phyloP scores from a whole-genome alignment of 2,113 vertebrate genomes.

The Barbus barbus region DNA sequence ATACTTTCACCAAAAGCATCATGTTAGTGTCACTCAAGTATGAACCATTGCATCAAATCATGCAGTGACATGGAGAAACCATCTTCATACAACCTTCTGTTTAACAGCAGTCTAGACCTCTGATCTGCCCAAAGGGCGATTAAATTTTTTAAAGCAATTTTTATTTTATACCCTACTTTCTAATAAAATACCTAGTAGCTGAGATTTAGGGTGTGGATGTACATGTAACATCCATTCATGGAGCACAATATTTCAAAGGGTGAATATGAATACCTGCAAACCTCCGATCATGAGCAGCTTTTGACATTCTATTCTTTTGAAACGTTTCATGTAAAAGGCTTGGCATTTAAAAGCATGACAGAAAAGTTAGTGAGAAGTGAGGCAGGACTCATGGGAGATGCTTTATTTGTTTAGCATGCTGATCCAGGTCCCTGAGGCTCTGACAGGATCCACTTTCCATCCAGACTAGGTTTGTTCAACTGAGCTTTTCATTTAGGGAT shows the following conservation, averaged over 20 bases:
- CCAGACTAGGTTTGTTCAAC: constrained; percentile 24
- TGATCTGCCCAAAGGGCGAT: neutral
- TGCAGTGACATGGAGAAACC: neutral
- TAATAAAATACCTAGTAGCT: neutral
- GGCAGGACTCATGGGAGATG: neutral
- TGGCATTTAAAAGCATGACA: neutral
- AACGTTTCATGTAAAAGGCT: neutral
- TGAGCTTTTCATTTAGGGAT: constrained; percentile 20
- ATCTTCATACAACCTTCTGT: neutral
- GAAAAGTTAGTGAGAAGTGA: neutral
- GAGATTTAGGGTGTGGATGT: neutral
- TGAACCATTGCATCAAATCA: neutral
- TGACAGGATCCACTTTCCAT: neutral
- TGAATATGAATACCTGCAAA: neutral
- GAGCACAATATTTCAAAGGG: neutral
- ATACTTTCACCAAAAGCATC: neutral
- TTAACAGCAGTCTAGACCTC: neutral
- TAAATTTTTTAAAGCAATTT: neutral
- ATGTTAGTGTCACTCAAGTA: neutral
- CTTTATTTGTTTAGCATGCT: constrained; percentile 20
- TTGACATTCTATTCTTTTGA: constrained; percentile 3
- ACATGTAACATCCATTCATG: neutral
- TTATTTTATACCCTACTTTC: neutral
- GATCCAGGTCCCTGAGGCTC: neutral
- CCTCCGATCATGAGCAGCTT: neutral